Conservation (phyloP, 2,888 invertebrate genomes). For the Hanleya hanleyi region DNA sequence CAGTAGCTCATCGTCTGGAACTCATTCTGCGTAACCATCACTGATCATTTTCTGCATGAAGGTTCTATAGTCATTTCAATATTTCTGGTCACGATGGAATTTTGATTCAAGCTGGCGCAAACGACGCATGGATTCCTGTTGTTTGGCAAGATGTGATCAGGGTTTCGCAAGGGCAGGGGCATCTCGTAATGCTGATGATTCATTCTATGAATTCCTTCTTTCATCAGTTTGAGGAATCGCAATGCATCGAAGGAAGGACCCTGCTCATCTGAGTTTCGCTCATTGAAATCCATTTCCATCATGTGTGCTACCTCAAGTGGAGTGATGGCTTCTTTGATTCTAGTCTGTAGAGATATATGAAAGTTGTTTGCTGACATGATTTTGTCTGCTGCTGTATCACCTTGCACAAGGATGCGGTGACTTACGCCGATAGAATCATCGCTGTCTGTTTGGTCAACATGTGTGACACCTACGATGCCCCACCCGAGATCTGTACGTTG, state of each 20-base stretch:
- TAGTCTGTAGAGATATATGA: neutral
- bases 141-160: slow-evolving; percentile 8
- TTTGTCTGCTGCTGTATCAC: neutral
- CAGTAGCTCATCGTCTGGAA: neutral
- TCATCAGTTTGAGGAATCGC: neutral
- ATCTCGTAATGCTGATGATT: neutral
- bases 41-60: slow-evolving; percentile 23
- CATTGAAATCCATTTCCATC: neutral
- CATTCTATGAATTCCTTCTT: neutral
- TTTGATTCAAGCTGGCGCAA: neutral
- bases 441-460: neutral
- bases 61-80: slow-evolving; percentile 5
- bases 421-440: slow-evolving; percentile 2
- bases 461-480: slow-evolving; percentile 29
- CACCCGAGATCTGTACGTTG: slow-evolving; percentile 38
- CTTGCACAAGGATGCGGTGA: neutral
- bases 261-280: neutral
- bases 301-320: neutral
- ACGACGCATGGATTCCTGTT: slow-evolving; percentile 15
- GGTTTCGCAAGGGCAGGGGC: slow-evolving; percentile 18
- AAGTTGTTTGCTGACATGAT: neutral
- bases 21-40: no score
- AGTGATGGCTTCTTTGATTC: neutral
- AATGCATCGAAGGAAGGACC: neutral
- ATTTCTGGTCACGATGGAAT: slow-evolving; percentile 6